A percentile compares a stretch with the other conserved stretches of the same genome.
Evolutionary conservation across 2,888 invertebrate species (phyloP).

Genomic region (Dioctria linearis): DNA sequence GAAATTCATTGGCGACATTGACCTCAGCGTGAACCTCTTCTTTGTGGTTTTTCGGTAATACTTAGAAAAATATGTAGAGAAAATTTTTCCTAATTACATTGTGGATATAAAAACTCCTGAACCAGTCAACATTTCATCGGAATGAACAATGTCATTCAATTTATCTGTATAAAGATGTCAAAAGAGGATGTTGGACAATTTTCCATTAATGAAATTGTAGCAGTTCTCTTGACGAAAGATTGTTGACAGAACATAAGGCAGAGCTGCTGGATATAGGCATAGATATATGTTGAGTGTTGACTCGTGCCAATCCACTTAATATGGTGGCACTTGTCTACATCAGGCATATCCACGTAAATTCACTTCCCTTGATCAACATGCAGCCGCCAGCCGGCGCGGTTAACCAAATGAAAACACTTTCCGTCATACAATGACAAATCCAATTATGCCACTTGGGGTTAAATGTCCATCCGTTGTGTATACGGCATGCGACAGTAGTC

Average conservation of each 20-base stretch:
- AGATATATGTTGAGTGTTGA: background rate
- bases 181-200: conserved; percentile 18
- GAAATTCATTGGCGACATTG: too few species aligned
- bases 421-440: conserved; percentile 38
- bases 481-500: conserved; percentile 26
- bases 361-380: background rate
- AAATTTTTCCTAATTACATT: too few species aligned
- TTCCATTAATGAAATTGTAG: conserved; percentile 24
- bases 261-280: background rate
- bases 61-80: too few species aligned
- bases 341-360: background rate
- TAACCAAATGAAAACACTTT: conserved; percentile 10
- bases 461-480: conserved; percentile 25
- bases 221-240: background rate
- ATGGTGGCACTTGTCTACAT: background rate
- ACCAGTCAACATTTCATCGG: background rate
- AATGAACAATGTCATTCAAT: background rate
- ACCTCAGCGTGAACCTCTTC: too few species aligned
- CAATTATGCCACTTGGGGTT: conserved; percentile 40
- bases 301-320: conserved; percentile 1
- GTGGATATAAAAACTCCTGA: too few species aligned
- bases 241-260: background rate
- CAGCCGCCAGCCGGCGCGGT: background rate
- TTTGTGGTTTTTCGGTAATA: too few species aligned
- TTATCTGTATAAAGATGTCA: background rate